A percentile compares a stretch with the other conserved stretches of the same genome.
Evolutionary conservation across 2,888 invertebrate species (phyloP).

Genomic region (Nomada lathburiana): DNA sequence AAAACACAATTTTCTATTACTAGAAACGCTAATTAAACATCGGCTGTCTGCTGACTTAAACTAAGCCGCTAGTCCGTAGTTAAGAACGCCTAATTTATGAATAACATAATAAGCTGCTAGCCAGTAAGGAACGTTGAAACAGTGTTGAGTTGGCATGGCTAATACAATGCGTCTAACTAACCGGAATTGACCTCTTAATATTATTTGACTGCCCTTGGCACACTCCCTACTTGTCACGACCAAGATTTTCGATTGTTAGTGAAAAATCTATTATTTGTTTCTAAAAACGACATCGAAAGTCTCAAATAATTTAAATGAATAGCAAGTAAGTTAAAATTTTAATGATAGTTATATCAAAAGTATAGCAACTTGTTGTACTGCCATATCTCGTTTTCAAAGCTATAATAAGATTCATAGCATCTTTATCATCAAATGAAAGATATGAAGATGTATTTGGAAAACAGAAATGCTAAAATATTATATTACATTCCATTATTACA

Average conservation of each 20-base stretch:
- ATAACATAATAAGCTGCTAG: slow-evolving; percentile 1
- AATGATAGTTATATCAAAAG: too few relatives aligned
- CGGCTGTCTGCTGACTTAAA: not conserved
- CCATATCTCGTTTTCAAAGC: too few relatives aligned
- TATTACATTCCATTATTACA: too few relatives aligned
- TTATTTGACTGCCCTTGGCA: slow-evolving; percentile 58
- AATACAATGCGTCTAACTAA: slow-evolving; percentile 33
- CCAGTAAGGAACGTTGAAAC: slow-evolving; percentile 40
- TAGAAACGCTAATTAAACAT: not conserved
- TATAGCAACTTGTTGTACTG: too few relatives aligned
- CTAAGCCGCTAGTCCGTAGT: too few relatives aligned
- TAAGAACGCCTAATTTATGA: not conserved
- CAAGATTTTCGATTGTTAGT: slow-evolving; percentile 22
- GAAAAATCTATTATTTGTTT: not conserved
- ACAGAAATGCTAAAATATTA: too few relatives aligned
- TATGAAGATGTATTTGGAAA: too few relatives aligned
- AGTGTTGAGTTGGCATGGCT: slow-evolving; percentile 26
- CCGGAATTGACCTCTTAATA: slow-evolving; percentile 65
- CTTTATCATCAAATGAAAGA: too few relatives aligned
- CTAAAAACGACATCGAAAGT: not conserved
- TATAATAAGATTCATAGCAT: too few relatives aligned
- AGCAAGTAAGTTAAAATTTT: too few relatives aligned
- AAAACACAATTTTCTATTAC: not conserved
- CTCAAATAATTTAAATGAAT: not conserved
- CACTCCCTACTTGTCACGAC: slow-evolving; percentile 36